These are phyloP conservation scores for Brachypterus glaber DNA, from an alignment of 2,888 invertebrate genomes.

Conservation along the genomic window DNA sequence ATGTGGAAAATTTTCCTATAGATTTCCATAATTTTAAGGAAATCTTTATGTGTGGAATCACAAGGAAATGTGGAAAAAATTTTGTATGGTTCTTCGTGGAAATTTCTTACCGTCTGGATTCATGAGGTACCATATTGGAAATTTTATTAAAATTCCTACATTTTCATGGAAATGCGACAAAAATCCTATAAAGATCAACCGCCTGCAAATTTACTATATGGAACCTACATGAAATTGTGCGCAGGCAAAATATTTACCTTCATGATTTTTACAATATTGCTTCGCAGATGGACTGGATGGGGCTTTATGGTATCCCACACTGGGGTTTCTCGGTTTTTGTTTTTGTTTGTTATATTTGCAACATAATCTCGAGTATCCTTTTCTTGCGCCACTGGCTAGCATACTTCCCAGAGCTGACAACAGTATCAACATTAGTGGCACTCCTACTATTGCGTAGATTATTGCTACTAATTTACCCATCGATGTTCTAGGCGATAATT, in stretches of 20 bases:
- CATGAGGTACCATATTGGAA: too few relatives aligned
- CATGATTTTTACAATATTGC: slow-evolving; percentile 37
- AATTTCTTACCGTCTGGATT: too few relatives aligned
- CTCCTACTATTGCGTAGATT: slow-evolving; percentile 77
- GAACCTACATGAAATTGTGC: too few relatives aligned
- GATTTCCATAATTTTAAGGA: too few relatives aligned
- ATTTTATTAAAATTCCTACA: neutral
- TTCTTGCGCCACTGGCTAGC: slow-evolving; percentile 65
- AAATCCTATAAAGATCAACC: slow-evolving; percentile 5
- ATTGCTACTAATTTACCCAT: slow-evolving; percentile 78
- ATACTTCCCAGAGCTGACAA: slow-evolving; percentile 75
- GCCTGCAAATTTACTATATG: too few relatives aligned
- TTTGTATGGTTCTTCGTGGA: too few relatives aligned
- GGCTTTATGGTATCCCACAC: slow-evolving; percentile 46
- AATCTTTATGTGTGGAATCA: too few relatives aligned
- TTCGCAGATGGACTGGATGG: slow-evolving; percentile 44
- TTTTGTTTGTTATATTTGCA: slow-evolving; percentile 29
- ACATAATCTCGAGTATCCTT: slow-evolving; percentile 51
- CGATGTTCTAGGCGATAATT: slow-evolving; percentile 73
- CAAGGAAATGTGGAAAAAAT: too few relatives aligned
- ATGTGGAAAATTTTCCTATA: too few relatives aligned
- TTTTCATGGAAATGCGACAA: slow-evolving; percentile 4
- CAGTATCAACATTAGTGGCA: slow-evolving; percentile 78
- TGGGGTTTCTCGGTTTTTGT: slow-evolving; percentile 22
- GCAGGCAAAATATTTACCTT: slow-evolving; percentile 32